Conservation (phyloP, 2,888 invertebrate species). For the Zhuqinia jingwanae region DNA sequence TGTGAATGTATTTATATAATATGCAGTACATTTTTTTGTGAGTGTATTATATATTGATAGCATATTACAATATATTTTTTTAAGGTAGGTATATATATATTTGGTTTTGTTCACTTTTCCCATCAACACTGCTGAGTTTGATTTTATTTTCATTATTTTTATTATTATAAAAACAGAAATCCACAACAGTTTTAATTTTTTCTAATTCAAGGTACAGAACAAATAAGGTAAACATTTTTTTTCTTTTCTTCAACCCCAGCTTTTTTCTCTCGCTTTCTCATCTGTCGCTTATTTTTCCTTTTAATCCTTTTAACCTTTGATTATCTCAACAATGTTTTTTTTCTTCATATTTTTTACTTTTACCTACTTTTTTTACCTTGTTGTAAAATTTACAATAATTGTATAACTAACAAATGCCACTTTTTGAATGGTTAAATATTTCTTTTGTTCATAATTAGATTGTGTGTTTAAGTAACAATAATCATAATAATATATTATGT, state of each 20-base stretch:
- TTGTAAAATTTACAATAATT: background rate
- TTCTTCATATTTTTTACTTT: background rate
- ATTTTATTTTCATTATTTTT: background rate
- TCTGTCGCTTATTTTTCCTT: conserved; percentile 5
- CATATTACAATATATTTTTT: too few species aligned
- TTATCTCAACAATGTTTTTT: too few species aligned
- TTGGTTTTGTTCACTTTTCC: background rate
- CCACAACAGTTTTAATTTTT: background rate
- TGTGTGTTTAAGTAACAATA: background rate
- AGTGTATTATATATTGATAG: too few species aligned
- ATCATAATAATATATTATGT: conserved; percentile 6
- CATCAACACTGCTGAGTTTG: conserved; percentile 1
- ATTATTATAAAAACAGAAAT: background rate
- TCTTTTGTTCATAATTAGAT: background rate
- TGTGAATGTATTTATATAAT: too few species aligned
- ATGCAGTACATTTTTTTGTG: too few species aligned
- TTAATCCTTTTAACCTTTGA: background rate
- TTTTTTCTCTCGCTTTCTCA: background rate
- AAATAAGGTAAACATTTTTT: conserved; percentile 68
- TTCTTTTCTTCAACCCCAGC: conserved; percentile 7
- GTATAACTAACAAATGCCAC: background rate
- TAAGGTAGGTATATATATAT: too few species aligned
- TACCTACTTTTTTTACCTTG: conserved; percentile 10
- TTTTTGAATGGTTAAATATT: background rate
- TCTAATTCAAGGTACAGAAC: conserved; percentile 70